These are phyloP conservation scores for Dasypolia templi DNA, from an alignment of 2,888 invertebrate genomes.

Conservation along the genomic window DNA sequence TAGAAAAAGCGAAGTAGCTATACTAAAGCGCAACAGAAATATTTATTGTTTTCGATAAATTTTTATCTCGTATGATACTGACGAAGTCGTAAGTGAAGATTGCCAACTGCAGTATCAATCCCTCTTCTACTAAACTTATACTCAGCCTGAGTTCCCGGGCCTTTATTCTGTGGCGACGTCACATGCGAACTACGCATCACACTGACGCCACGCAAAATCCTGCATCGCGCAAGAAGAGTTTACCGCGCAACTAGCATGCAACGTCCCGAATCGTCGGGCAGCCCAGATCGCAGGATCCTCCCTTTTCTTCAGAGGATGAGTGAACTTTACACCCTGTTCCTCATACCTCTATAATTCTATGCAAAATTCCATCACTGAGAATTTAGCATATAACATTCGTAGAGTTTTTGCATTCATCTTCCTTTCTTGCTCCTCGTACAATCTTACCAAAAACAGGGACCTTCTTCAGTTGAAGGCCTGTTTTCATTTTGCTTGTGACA, in stretches of 20 bases:
- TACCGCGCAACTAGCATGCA: too few relatives aligned
- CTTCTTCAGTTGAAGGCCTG: neutral
- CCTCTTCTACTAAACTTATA: neutral
- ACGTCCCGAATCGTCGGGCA: too few relatives aligned
- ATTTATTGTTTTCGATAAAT: neutral
- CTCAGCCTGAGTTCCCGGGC: neutral
- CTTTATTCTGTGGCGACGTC: neutral
- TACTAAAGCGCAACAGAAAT: neutral
- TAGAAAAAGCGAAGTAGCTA: conserved; percentile 37
- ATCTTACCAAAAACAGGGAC: neutral
- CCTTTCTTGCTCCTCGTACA: neutral
- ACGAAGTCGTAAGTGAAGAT: neutral
- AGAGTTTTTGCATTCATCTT: neutral
- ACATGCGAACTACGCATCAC: too few relatives aligned
- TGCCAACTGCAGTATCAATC: neutral
- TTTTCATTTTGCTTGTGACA: neutral
- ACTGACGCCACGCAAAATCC: too few relatives aligned
- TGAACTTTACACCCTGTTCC: too few relatives aligned
- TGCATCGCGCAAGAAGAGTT: too few relatives aligned
- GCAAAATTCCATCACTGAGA: too few relatives aligned
- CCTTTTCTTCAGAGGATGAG: too few relatives aligned
- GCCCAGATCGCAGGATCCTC: too few relatives aligned
- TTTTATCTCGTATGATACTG: neutral
- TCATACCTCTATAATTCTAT: too few relatives aligned
- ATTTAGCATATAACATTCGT: too few relatives aligned